A percentile compares a stretch with the other conserved stretches of the same genome.
Conservation (phyloP, 2,113 vertebrate genomes). For the Hyaena hyaena region DNA sequence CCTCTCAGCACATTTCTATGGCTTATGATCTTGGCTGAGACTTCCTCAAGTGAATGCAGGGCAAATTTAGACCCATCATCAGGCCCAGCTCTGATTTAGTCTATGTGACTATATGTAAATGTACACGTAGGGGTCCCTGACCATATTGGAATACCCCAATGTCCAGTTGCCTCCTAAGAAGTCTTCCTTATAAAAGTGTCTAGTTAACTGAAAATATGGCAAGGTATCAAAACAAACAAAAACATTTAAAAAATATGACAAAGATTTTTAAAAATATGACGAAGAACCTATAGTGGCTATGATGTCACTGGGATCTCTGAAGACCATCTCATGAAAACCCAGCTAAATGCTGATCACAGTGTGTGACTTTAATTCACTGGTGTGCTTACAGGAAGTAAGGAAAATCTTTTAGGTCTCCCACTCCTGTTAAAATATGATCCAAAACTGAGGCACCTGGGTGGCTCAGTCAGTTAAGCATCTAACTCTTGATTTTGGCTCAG, state of each 20-base stretch:
- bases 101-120: background rate
- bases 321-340: background rate
- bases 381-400: background rate
- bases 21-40: background rate
- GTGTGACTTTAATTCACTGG: background rate
- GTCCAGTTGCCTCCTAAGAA: background rate
- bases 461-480: too few species aligned
- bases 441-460: background rate
- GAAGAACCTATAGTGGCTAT: background rate
- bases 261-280: background rate
- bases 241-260: background rate
- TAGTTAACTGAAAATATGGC: background rate
- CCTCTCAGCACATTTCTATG: background rate
- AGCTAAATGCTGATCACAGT: background rate
- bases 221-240: background rate
- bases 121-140: background rate
- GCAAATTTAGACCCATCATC: background rate
- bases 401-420: background rate
- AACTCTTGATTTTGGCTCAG: too few species aligned
- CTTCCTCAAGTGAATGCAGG: background rate
- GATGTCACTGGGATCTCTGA: background rate
- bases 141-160: background rate
- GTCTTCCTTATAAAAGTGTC: background rate
- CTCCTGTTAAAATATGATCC: background rate
- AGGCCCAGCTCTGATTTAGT: background rate